A percentile compares a stretch with the other conserved stretches of the same genome.
Evolutionary conservation across 2,888 invertebrate species (phyloP).

Genomic region (Drosophila siamana): DNA sequence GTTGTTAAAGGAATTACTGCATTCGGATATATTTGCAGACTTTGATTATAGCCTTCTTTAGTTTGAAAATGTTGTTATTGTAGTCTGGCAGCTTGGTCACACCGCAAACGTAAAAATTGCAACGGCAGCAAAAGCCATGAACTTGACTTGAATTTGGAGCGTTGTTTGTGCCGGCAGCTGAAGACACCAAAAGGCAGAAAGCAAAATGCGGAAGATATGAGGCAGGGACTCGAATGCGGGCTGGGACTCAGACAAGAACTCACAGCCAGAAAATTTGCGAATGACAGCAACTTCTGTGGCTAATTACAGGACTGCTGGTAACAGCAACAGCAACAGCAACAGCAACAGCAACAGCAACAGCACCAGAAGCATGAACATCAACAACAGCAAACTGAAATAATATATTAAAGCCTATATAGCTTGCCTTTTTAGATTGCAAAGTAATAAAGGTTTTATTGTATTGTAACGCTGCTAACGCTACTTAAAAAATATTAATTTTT

Average conservation of each 20-base stretch:
- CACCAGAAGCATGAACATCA: constrained; percentile 14
- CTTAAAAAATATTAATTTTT: too few relatives aligned
- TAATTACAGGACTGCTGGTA: constrained; percentile 79
- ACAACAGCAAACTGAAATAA: constrained; percentile 56
- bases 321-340: constrained; percentile 41
- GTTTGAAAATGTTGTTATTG: constrained; percentile 5
- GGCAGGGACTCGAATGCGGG: constrained; percentile 20
- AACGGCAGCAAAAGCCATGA: constrained; percentile 58
- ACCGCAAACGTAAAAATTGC: constrained; percentile 71
- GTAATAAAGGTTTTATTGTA: neutral
- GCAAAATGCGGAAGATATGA: constrained; percentile 32
- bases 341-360: constrained; percentile 50
- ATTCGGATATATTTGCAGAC: neutral
- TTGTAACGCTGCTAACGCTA: too few relatives aligned
- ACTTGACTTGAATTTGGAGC: constrained; percentile 73
- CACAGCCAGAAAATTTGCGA: constrained; percentile 61
- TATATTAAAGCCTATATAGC: constrained; percentile 60
- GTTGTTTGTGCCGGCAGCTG: constrained; percentile 69
- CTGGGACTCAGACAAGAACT: constrained; percentile 23
- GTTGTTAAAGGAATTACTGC: neutral
- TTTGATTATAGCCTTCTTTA: neutral
- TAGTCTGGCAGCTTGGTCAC: constrained; percentile 48
- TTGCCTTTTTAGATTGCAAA: constrained; percentile 49
- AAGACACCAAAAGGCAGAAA: constrained; percentile 48
- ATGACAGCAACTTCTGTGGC: constrained; percentile 74